These are phyloP conservation scores for Pseudomugil gertrudae DNA, from an alignment of 2,797 vertebrate species.

Conservation along the genomic window DNA sequence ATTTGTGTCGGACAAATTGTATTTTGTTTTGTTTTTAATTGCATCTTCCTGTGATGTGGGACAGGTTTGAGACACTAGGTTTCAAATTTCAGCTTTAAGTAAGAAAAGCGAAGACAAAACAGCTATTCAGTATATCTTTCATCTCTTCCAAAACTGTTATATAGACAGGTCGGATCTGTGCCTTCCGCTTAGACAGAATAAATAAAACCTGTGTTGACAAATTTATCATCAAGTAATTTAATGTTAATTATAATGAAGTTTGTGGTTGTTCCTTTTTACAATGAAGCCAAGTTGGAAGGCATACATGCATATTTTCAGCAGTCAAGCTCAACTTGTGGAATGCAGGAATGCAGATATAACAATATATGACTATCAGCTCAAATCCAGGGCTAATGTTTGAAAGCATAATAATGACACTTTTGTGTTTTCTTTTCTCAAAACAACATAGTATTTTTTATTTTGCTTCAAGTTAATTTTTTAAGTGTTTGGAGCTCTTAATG, in stretches of 20 bases:
- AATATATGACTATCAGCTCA: slow-evolving; percentile 50
- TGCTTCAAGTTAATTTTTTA: background rate
- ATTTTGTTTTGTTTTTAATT: slow-evolving; percentile 21
- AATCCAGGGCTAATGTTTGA: slow-evolving; percentile 40
- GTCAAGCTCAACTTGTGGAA: slow-evolving; percentile 54
- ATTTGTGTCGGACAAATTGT: slow-evolving; percentile 13
- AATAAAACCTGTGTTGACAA: slow-evolving; percentile 57
- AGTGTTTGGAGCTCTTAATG: background rate
- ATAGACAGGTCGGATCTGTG: slow-evolving; percentile 63
- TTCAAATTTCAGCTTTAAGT: background rate
- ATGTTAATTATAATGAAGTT: slow-evolving; percentile 69
- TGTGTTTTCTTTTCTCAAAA: background rate
- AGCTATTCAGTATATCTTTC: slow-evolving; percentile 46
- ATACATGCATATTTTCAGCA: slow-evolving; percentile 45
- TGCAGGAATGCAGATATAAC: slow-evolving; percentile 44
- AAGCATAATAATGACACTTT: background rate
- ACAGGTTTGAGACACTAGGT: background rate
- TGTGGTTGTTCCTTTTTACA: slow-evolving; percentile 61
- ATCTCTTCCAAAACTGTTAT: slow-evolving; percentile 40
- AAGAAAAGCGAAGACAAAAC: slow-evolving; percentile 35
- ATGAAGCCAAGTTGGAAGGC: slow-evolving; percentile 49
- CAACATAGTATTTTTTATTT: background rate
- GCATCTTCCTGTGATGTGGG: background rate
- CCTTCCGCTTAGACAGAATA: slow-evolving; percentile 57
- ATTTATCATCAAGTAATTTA: slow-evolving; percentile 63